Evolutionary conservation across 2,797 vertebrate genomes (phyloP).

Genomic region (Synaphobranchus kaupii): DNA sequence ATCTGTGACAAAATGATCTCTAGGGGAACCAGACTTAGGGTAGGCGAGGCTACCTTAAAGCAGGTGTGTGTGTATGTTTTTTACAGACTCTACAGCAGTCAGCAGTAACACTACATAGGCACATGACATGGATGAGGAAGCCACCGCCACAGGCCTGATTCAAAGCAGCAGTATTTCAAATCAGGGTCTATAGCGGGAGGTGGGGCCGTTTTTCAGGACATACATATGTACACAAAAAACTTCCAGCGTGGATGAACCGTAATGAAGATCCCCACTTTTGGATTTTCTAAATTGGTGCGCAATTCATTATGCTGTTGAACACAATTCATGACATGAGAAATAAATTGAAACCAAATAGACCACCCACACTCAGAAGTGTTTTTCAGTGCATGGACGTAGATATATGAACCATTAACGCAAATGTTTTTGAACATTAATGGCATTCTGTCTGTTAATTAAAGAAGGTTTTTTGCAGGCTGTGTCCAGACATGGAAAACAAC

Average conservation of each 20-base stretch:
- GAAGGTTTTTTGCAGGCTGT: not conserved
- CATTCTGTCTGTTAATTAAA: not conserved
- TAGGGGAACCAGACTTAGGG: not conserved
- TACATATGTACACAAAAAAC: not conserved
- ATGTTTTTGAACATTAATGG: not conserved
- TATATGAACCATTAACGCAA: not conserved
- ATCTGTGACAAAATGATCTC: not conserved
- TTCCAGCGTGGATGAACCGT: not conserved
- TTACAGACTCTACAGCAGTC: not conserved
- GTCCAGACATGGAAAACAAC: not conserved
- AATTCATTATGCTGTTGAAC: constrained; percentile 18
- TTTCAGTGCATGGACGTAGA: not conserved
- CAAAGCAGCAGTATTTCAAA: not conserved
- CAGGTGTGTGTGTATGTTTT: not conserved
- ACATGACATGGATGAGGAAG: not conserved
- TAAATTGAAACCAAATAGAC: constrained; percentile 16
- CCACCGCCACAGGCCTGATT: not conserved
- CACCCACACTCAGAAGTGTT: constrained; percentile 9
- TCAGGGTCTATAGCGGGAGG: not conserved
- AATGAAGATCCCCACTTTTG: not conserved
- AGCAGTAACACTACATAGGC: not conserved
- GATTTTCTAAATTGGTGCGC: not conserved
- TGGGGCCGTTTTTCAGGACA: not conserved
- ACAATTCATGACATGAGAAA: constrained; percentile 9
- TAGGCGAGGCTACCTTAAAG: not conserved